A percentile compares a stretch with the other conserved stretches of the same genome.
These are phyloP conservation scores for Cryptoleucopteryx plumbea DNA, from an alignment of 2,113 vertebrate species.

Conservation along the genomic window DNA sequence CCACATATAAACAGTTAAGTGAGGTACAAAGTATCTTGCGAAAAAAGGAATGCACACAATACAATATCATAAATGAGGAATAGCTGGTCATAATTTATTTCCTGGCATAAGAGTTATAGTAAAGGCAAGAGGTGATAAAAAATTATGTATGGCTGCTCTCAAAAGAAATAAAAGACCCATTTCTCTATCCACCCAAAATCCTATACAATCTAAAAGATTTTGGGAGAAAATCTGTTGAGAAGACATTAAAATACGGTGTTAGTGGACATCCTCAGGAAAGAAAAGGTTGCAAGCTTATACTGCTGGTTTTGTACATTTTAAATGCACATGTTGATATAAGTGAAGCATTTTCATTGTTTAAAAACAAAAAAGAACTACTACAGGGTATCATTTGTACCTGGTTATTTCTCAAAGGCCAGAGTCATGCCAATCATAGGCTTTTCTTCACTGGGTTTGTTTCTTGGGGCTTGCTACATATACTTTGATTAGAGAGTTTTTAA, in stretches of 20 bases:
- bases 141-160: rapidly evolving
- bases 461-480: background rate
- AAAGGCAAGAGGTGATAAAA: background rate
- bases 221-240: background rate
- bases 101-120: background rate
- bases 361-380: background rate
- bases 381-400: background rate
- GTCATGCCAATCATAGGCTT: background rate
- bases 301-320: background rate
- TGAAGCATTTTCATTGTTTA: background rate
- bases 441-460: background rate
- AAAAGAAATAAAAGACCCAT: background rate
- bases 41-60: background rate
- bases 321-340: rapidly evolving
- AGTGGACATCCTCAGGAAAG: background rate
- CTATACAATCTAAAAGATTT: background rate
- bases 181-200: background rate
- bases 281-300: background rate
- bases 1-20: background rate
- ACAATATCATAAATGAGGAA: background rate
- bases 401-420: background rate
- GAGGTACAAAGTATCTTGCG: background rate
- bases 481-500: slow-evolving; percentile 54
- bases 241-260: background rate
- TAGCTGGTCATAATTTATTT: background rate